Conservation (phyloP, 2,797 vertebrate genomes). For the Molossus molossus region DNA sequence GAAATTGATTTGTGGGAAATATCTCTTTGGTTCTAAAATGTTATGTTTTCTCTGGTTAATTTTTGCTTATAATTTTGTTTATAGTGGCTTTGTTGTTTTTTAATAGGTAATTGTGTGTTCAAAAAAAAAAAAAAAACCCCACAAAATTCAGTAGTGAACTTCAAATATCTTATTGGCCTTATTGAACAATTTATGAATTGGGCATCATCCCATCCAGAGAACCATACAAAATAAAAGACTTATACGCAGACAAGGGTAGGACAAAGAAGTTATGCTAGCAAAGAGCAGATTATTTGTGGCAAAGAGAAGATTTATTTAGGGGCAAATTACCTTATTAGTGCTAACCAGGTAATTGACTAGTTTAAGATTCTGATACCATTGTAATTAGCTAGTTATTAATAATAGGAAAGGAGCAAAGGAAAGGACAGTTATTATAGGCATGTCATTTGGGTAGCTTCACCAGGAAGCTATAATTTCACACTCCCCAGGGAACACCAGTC, state of each 20-base stretch:
- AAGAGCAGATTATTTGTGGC: neutral
- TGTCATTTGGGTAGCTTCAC: no score
- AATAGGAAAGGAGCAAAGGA: neutral
- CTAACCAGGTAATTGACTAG: neutral
- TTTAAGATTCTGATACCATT: neutral
- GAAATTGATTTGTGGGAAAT: neutral
- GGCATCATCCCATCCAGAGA: neutral
- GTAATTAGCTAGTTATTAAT: neutral
- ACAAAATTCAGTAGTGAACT: neutral
- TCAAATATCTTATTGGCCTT: neutral
- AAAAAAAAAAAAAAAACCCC: neutral
- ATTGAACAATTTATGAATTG: neutral
- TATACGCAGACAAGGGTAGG: neutral
- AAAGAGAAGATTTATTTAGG: neutral
- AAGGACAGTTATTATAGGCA: no score
- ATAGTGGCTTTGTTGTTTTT: neutral
- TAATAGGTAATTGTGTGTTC: neutral
- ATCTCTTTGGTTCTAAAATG: neutral
- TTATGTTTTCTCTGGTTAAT: neutral
- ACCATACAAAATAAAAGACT: neutral
- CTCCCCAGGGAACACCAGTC: neutral
- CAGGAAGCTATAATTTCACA: no score
- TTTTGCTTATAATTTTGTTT: slow-evolving; percentile 37
- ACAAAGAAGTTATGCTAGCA: neutral
- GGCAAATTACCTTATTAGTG: neutral